phyloP scores from a whole-genome alignment of 2,113 vertebrate species.

The Syngnathoides biaculeatus region DNA sequence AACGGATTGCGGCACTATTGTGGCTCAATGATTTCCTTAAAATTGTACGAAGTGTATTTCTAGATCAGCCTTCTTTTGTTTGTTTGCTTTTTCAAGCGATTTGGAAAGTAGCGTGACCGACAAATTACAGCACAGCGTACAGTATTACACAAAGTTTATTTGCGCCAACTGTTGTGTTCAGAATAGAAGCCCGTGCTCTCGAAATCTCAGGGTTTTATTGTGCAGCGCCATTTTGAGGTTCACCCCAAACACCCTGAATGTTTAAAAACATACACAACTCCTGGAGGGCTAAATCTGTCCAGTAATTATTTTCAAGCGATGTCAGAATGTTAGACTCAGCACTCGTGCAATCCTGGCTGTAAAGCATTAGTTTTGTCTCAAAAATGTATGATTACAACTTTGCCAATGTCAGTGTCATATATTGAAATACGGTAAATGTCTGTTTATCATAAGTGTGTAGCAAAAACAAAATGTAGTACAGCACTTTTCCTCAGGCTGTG shows the following conservation, averaged over 20 bases:
- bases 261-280: background rate
- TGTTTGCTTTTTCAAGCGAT: constrained; percentile 4
- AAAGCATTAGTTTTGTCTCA: background rate
- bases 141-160: constrained; percentile 28
- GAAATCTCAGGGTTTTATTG: constrained; percentile 20
- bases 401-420: constrained; percentile 3
- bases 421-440: background rate
- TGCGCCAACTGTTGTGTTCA: constrained; percentile 12
- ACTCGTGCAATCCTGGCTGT: background rate
- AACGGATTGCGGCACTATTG: background rate
- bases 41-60: constrained; percentile 15
- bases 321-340: constrained; percentile 5
- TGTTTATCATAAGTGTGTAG: background rate
- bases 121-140: constrained; percentile 20
- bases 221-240: constrained; percentile 7
- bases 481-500: background rate
- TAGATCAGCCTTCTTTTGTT: constrained; percentile 4
- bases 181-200: constrained; percentile 18
- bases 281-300: constrained; percentile 8
- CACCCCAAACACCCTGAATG: background rate
- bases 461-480: background rate
- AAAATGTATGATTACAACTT: background rate
- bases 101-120: constrained; percentile 26
- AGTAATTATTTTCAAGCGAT: constrained; percentile 12
- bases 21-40: background rate